A percentile compares a stretch with the other conserved stretches of the same genome.
Evolutionary conservation across 2,888 invertebrate genomes (phyloP).

Genomic region (Dryomyza anilis): DNA sequence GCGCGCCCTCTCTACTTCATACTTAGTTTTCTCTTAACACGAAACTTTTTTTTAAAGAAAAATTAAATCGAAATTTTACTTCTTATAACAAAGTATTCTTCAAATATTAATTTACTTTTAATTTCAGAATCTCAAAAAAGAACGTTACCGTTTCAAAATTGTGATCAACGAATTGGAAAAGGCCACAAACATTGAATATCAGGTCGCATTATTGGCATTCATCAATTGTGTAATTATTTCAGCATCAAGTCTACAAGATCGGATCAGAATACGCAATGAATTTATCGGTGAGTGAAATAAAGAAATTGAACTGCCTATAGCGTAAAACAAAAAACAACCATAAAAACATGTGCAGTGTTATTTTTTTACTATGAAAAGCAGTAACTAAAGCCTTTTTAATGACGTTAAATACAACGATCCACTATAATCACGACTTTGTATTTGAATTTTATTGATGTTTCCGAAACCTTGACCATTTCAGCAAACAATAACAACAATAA

Average conservation of each 20-base stretch:
- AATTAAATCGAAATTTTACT: background rate
- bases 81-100: too few species aligned
- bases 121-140: conserved; percentile 78
- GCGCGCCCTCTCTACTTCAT: too few species aligned
- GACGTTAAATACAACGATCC: background rate
- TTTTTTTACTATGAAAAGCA: background rate
- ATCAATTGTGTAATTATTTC: conserved; percentile 95
- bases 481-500: background rate
- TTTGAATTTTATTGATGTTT: conserved; percentile 20
- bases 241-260: conserved; percentile 82
- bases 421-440: conserved; percentile 2
- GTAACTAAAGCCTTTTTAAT: conserved; percentile 12
- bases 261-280: conserved; percentile 88
- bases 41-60: background rate
- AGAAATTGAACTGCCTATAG: background rate
- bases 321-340: background rate
- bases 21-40: too few species aligned
- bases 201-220: conserved; percentile 90
- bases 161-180: conserved; percentile 87
- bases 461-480: conserved; percentile 20
- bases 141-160: conserved; percentile 86
- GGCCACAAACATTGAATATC: conserved; percentile 80
- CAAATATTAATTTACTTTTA: conserved; percentile 36
- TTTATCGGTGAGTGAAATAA: conserved; percentile 80
- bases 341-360: background rate